Evolutionary conservation across 2,797 vertebrate species (phyloP), one percentile per base, ranked within the genome.

Genomic region (Halcyon chelicuti): DNA sequence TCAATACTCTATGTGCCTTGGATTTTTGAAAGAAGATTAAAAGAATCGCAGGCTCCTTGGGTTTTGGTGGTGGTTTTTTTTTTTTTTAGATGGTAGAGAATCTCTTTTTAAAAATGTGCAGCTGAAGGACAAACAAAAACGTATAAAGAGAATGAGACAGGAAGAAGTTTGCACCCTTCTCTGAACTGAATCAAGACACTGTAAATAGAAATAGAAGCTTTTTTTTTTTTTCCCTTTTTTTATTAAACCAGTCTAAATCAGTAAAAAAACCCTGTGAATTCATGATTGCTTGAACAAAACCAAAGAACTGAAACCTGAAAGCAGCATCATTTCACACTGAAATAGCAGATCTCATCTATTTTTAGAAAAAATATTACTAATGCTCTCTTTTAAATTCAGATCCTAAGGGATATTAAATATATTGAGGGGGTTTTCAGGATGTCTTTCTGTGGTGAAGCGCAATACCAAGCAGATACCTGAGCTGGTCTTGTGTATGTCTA

Each of bases 301-400:
- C 54, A n/a, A 58, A 67, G 19, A 88, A 33, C 14, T 2, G 4
- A 83, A 75, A 3, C 35, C 39, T 60, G 80, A 60, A 89, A 26
- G 29, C 76, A 86, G 51, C 39, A 86, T 40, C 37, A 37, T 84
- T 95, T 94, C 88, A 94, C 65, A 78, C 15, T 88, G 82, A 97
- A 96, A 95, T 21, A 72, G 62, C 72, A 65, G 51, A 42, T 88
- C 84, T 93, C 63, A 68, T 84, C 66, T 97, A 75, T 94, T 97
- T 96, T 40, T 47, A 88, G 95, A 72, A 70, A 89, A 96, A 94
- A 61, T 73, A 93, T 87, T 95, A 94, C 85, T 91, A 89, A 95
- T 70, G 28, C 49, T 95, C 39, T 96, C 57, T 90, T 96, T 96
- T 80, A 86, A 88, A 73, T 91, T 83, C 85, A 74, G 60, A 65